Conservation (phyloP, 1,140 invertebrate species). For the Orius insidiosus region DNA sequence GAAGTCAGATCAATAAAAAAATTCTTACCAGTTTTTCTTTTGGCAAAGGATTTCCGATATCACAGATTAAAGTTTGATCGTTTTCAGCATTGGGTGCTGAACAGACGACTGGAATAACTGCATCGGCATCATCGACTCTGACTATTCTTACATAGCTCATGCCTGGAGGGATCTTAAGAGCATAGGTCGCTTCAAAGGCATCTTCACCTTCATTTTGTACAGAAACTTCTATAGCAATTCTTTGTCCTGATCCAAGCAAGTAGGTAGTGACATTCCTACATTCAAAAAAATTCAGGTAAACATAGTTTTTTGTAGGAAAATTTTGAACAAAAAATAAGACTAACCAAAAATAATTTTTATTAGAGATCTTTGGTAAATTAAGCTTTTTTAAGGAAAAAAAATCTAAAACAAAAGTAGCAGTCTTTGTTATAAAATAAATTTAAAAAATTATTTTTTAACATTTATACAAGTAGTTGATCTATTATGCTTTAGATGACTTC, state of each 20-base stretch:
- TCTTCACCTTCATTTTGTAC: slow-evolving; percentile 73
- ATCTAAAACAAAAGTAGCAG: not conserved
- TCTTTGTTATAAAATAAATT: too few relatives aligned
- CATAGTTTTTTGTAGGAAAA: not conserved
- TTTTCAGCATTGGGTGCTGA: slow-evolving; percentile 38
- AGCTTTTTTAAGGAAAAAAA: not conserved
- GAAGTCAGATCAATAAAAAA: too few relatives aligned
- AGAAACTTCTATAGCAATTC: slow-evolving; percentile 54
- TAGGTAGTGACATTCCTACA: slow-evolving; percentile 52
- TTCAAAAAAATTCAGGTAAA: slow-evolving; percentile 12
- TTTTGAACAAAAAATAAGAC: not conserved
- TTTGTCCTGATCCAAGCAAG: slow-evolving; percentile 59
- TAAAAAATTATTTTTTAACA: too few relatives aligned
- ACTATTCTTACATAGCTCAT: slow-evolving; percentile 60
- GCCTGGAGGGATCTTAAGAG: slow-evolving; percentile 54
- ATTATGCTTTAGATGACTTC: slow-evolving; percentile 84
- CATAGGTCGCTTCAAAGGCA: slow-evolving; percentile 71
- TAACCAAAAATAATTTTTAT: not conserved
- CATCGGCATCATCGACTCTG: slow-evolving; percentile 30
- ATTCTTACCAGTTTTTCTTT: slow-evolving; percentile 36
- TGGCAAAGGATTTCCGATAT: slow-evolving; percentile 66
- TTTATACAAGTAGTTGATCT: slow-evolving; percentile 28
- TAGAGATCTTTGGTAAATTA: not conserved
- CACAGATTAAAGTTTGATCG: slow-evolving; percentile 61
- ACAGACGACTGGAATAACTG: slow-evolving; percentile 43